Evolutionary conservation across 2,113 vertebrate species (phyloP), one percentile per base, ranked within the genome.

Genomic region (Indicator indicator): DNA sequence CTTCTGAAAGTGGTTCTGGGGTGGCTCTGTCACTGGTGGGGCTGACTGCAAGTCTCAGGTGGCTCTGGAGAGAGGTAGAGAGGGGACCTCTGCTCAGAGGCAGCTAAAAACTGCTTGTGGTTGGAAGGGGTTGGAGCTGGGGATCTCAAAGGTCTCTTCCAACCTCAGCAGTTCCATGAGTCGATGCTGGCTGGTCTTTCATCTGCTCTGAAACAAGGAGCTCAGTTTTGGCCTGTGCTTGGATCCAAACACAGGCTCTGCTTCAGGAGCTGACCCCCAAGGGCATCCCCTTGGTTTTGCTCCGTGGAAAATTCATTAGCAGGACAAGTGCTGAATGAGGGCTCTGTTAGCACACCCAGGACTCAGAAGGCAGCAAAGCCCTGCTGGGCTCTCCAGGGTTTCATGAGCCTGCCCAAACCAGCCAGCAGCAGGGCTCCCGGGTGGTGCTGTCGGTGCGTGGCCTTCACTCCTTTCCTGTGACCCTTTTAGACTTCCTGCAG

Each of bases 21-120:
- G 5, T 33, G 26, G 5, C 36, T 64, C 70, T 58, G 33, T 42
- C 60, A 0, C 16, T 21, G 26, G 4, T 26, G 17, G 63, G 21
- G 21, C 54, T 26, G 1, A 14, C 36, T 30, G 21, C 14, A 30
- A 9, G 52, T 6, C 70, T 16, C 0, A 0, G n/a, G 23, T 78
- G 68, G 27, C 63, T 82, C 16, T 12, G 40, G 27, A 58, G 46
- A 56, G 65, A 59, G 27, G 28, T 6, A 42, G 11, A 44, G n/a
- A 3, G 1, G 42, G 11, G 2, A 9, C 3, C 16, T 55, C 21
- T 30, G 6, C 70, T 38, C 73, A 1, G n/a, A 33, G 27, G 36
- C 16, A 15, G 50, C 48, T 54, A 12, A 40, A 68, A 44, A 20
- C 1, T 11, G 24, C 16, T n/a, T 1, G 0, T 32, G 16, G 50